These are phyloP conservation scores for Anneissia japonica DNA, from an alignment of 35 echinoderm and acorn worm genomes.

Conservation along the genomic window DNA sequence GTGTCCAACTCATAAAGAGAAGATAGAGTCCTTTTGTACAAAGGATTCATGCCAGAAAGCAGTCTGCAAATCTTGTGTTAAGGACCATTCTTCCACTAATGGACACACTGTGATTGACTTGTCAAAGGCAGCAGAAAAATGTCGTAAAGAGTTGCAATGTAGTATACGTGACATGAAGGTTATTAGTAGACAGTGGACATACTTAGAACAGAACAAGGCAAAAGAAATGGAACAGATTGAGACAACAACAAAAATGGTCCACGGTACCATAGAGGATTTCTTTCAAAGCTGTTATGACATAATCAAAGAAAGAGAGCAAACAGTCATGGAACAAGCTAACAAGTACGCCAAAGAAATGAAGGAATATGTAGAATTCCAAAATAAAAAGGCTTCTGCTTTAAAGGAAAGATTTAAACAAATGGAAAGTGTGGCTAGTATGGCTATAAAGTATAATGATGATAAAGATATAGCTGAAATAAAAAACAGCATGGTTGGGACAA, in stretches of 20 bases:
- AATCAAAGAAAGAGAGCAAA: background rate
- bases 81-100: background rate
- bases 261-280: background rate
- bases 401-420: background rate
- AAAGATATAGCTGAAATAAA: background rate
- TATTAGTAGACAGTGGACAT: background rate
- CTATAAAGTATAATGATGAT: background rate
- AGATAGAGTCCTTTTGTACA: background rate
- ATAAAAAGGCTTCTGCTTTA: background rate
- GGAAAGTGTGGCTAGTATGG: background rate
- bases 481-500: background rate
- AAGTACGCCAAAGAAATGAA: background rate
- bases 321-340: background rate
- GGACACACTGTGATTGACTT: background rate
- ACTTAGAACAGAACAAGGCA: background rate
- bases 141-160: background rate
- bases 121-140: background rate
- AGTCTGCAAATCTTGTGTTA: background rate
- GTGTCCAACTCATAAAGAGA: background rate
- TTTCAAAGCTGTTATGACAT: background rate
- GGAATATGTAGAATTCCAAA: background rate
- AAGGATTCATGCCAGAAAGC: background rate
- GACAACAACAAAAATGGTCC: background rate
- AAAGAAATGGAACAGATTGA: background rate
- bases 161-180: background rate